phyloP scores from a whole-genome alignment of 2,888 invertebrate genomes.

The Sinhomidia bicolor region DNA sequence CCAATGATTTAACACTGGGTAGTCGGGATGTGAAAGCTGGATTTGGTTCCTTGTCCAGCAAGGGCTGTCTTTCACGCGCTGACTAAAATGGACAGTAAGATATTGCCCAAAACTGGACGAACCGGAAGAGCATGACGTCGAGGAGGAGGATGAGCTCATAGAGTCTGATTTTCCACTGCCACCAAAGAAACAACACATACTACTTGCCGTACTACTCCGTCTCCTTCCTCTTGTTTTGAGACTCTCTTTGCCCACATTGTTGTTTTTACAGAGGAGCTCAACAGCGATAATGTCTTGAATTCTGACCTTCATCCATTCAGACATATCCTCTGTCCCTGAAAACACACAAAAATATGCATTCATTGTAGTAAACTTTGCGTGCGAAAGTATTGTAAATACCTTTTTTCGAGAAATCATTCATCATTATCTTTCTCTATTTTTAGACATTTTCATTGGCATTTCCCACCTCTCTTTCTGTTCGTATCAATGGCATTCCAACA shows the following conservation, averaged over 20 bases:
- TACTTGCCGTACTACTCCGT: slow-evolving; percentile 10
- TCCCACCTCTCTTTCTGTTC: too few species aligned
- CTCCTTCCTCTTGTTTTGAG: slow-evolving; percentile 2
- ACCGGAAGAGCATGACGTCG: slow-evolving; percentile 55
- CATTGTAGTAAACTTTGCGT: too few species aligned
- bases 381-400: too few species aligned
- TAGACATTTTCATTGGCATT: too few species aligned
- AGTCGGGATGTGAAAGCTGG: slow-evolving; percentile 76
- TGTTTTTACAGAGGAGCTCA: slow-evolving; percentile 72
- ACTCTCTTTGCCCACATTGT: slow-evolving; percentile 57
- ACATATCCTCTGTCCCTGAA: slow-evolving; percentile 79
- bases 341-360: background rate
- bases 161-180: slow-evolving; percentile 18
- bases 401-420: too few species aligned
- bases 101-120: slow-evolving; percentile 72
- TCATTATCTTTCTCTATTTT: too few species aligned
- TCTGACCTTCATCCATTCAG: slow-evolving; percentile 79
- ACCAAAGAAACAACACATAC: slow-evolving; percentile 65
- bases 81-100: slow-evolving; percentile 77
- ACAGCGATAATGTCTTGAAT: slow-evolving; percentile 77
- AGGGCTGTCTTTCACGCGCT: slow-evolving; percentile 74
- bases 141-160: slow-evolving; percentile 41
- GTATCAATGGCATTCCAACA: too few species aligned
- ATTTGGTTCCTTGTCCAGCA: slow-evolving; percentile 74
- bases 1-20: slow-evolving; percentile 77